Conservation (phyloP, 2,888 invertebrate genomes). For the Leucoma salicis region DNA sequence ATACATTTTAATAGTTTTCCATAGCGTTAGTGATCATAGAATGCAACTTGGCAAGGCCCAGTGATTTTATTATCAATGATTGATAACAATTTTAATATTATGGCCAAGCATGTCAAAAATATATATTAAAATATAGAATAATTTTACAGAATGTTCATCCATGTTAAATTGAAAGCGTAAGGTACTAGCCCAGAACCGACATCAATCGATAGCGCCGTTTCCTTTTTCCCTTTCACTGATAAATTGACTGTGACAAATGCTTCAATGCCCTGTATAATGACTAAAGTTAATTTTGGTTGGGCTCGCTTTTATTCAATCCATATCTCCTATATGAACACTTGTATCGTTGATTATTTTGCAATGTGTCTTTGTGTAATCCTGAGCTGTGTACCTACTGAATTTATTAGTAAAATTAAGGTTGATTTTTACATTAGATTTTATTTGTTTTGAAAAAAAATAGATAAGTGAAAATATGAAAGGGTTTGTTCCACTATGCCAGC, state of each 20-base stretch:
- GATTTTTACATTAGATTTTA: no score
- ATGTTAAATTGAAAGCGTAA: conserved; percentile 21
- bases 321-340: conserved; percentile 23
- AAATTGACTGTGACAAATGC: conserved; percentile 58
- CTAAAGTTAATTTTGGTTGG: conserved; percentile 42
- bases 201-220: conserved; percentile 23
- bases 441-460: no score
- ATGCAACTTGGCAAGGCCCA: no score
- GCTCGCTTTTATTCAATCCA: conserved; percentile 35
- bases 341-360: conserved; percentile 7
- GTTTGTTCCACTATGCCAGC: no score
- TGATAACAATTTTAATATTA: no score
- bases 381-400: no score
- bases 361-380: not conserved
- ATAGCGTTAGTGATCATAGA: no score
- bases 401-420: no score
- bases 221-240: conserved; percentile 41
- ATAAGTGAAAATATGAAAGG: no score
- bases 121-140: conserved; percentile 2
- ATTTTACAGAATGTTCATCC: conserved; percentile 12
- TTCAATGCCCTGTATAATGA: conserved; percentile 46
- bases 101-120: no score
- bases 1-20: no score
- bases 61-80: no score
- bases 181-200: conserved; percentile 4